Conservation (phyloP, 1,140 invertebrate genomes). For the Hypsibius dujardini region DNA sequence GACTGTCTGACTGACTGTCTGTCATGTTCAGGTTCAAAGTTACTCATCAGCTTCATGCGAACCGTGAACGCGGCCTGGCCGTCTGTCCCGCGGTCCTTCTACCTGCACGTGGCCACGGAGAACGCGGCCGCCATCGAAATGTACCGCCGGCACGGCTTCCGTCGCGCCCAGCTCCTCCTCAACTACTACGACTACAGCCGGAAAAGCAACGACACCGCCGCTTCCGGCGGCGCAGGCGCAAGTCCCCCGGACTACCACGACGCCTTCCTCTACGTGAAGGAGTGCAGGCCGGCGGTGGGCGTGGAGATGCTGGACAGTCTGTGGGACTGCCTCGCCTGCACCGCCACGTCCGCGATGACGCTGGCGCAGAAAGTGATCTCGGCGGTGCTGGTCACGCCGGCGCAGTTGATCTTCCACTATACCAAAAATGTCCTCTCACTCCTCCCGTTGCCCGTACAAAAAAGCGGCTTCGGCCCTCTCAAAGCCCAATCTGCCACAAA, state of each 20-base stretch:
- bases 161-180: background rate
- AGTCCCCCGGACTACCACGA: constrained; percentile 1
- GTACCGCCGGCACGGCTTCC: background rate
- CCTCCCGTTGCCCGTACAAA: background rate
- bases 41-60: background rate
- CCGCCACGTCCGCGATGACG: background rate
- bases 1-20: background rate
- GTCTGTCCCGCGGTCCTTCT: background rate
- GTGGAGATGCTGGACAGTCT: background rate
- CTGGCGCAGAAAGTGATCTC: background rate
- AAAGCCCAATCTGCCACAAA: background rate
- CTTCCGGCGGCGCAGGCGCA: no score
- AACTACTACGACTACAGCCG: background rate
- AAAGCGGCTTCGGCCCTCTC: no score
- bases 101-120: background rate
- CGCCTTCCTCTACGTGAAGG: background rate
- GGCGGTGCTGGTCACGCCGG: background rate
- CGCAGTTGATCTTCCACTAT: background rate
- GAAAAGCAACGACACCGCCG: background rate
- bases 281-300: background rate
- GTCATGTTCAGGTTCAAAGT: background rate
- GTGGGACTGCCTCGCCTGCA: background rate
- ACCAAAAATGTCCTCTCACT: background rate
- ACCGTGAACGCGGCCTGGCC: background rate
- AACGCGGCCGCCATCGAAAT: background rate